These are phyloP conservation scores for Ctenochaetus hawaiiensis DNA, from an alignment of 2,797 vertebrate genomes.

Conservation along the genomic window DNA sequence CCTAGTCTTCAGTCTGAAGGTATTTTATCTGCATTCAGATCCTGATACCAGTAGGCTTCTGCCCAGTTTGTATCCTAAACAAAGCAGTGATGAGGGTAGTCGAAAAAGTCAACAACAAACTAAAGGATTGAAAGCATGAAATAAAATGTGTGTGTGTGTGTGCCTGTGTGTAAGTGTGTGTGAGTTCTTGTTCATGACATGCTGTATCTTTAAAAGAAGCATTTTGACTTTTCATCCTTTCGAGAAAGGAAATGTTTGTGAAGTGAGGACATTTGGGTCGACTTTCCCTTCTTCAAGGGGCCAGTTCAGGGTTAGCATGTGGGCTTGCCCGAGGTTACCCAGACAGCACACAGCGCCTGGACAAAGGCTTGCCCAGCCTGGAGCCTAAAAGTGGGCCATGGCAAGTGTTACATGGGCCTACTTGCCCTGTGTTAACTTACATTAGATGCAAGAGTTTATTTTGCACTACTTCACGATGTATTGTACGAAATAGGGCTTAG, in stretches of 20 bases:
- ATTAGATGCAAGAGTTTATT: conserved; percentile 26
- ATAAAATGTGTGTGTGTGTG: not conserved
- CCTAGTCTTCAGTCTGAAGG: conserved; percentile 39
- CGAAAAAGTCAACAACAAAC: conserved; percentile 53
- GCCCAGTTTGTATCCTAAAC: conserved; percentile 64
- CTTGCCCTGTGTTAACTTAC: conserved; percentile 22
- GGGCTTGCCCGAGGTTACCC: conserved; percentile 42
- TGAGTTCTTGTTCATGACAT: not conserved
- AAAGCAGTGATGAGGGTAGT: conserved; percentile 57
- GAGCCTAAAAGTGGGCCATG: conserved; percentile 30
- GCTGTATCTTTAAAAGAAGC: not conserved
- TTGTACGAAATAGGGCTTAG: not conserved
- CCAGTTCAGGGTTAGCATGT: conserved; percentile 49
- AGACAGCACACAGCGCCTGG: conserved; percentile 28
- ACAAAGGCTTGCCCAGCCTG: conserved; percentile 41
- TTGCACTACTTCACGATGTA: not conserved
- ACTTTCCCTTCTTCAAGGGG: conserved; percentile 43
- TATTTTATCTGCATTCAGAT: conserved; percentile 52
- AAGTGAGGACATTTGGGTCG: conserved; percentile 26
- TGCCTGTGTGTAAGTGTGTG: not conserved
- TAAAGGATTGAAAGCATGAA: conserved; percentile 7
- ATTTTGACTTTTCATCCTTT: conserved; percentile 14
- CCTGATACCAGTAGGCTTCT: conserved; percentile 39
- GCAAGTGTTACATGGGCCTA: conserved; percentile 21
- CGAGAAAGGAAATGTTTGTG: not conserved